Evolutionary conservation across 2,113 vertebrate genomes (phyloP).

Genomic region (Oplegnathus fasciatus): DNA sequence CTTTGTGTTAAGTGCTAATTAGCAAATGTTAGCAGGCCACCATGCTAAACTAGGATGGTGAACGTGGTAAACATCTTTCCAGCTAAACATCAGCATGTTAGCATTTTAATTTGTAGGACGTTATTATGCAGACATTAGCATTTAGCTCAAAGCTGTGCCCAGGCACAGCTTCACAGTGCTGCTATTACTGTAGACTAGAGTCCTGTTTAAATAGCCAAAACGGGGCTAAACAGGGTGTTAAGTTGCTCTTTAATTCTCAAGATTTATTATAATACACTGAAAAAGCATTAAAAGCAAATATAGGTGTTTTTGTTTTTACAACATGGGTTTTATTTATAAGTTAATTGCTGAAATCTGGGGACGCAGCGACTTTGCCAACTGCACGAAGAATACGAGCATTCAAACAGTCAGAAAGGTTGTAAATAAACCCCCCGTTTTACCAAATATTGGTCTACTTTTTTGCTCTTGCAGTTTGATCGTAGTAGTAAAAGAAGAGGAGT

Average conservation of each 20-base stretch:
- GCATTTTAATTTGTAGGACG: not conserved
- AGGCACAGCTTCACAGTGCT: not conserved
- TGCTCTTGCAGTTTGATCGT: slow-evolving; percentile 21
- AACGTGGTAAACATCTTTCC: not conserved
- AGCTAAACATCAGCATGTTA: not conserved
- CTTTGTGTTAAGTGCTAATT: not conserved
- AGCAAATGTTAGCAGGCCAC: not conserved
- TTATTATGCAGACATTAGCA: not conserved
- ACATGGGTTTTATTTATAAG: not conserved
- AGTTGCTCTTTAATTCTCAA: not conserved
- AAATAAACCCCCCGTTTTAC: slow-evolving; percentile 7
- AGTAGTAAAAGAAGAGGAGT: not conserved
- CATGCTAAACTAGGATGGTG: not conserved
- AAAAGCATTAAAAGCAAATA: not conserved
- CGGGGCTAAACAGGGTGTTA: not conserved
- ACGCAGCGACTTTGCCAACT: not conserved
- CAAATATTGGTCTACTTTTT: slow-evolving; percentile 9
- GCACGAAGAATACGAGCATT: not conserved
- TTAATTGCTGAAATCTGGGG: slow-evolving; percentile 5
- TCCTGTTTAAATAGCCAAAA: not conserved
- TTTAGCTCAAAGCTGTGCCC: not conserved
- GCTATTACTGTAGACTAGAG: not conserved
- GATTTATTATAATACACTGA: not conserved
- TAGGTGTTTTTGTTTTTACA: not conserved
- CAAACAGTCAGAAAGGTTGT: not conserved